A percentile compares a stretch with the other conserved stretches of the same genome.
Conservation (phyloP, 30 jellyfish, hydroid and myxozoan genomes). For the Catostylus mosaicus region DNA sequence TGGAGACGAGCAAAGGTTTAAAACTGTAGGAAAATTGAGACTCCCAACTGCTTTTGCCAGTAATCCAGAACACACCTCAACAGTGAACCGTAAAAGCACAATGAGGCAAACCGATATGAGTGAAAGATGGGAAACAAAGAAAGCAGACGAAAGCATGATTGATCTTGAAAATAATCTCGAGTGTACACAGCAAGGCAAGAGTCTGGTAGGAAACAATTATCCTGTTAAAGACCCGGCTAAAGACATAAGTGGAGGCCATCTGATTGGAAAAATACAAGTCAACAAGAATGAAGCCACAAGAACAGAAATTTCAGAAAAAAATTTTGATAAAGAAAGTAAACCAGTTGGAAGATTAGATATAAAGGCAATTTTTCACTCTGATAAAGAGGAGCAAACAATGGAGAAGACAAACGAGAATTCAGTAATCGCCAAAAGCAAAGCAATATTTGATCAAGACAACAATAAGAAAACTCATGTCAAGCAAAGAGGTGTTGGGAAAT, state of each 20-base stretch:
- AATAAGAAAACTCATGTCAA: background rate
- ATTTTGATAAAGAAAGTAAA: background rate
- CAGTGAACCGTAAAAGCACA: background rate
- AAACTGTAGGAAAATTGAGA: conserved; percentile 27
- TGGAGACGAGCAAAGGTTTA: background rate
- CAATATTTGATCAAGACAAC: conserved; percentile 37
- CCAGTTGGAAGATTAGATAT: conserved; percentile 36
- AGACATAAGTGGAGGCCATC: too few species aligned
- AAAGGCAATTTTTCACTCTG: conserved; percentile 21
- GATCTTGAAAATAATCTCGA: too few species aligned
- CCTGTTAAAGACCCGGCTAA: too few species aligned
- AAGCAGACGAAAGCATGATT: background rate
- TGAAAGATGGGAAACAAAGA: background rate
- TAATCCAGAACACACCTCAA: background rate
- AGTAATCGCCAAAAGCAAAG: conserved; percentile 40
- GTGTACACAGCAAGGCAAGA: too few species aligned
- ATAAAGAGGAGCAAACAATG: background rate
- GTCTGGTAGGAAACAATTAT: too few species aligned
- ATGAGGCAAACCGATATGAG: background rate
- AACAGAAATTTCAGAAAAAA: too few species aligned
- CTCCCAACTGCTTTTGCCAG: conserved; percentile 41
- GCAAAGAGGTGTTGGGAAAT: conserved; percentile 41
- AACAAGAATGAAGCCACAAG: too few species aligned
- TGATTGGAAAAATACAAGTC: too few species aligned
- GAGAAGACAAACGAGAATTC: conserved; percentile 31